Base-by-base conservation (phyloP, 2,888 invertebrate species). In the Macrophya alboannulata region DNA sequence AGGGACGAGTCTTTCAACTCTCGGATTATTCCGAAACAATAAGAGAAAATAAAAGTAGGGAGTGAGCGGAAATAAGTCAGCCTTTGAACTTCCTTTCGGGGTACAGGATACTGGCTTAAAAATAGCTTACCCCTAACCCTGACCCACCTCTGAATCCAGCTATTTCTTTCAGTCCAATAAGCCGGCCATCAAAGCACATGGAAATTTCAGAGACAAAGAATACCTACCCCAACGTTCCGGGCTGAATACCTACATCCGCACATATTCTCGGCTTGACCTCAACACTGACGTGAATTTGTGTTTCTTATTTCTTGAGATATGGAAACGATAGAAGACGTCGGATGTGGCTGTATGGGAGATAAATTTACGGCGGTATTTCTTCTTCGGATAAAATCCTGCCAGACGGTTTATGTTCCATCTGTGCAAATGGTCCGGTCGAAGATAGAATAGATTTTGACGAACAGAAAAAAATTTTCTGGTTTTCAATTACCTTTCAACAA, bases 121-220 rank as follows among this genome's bases (percentile, higher is more conserved):
- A 45, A 74, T 74, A 74, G 72, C 72, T 45, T 25, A 45, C 45
- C 65, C 65, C 17, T 17, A 12, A 55, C 17, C 37, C 37, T 37
- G 4, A 31, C 65, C 51, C 51, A 17, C 51, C 31, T 9, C 68
- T 4, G 25, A 68, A 9, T 21, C 72, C 40, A 71, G 43, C 21
- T 43, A 43, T n/a, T 45, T 74, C 72, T n/a, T 21, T n/a, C 71
- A 17, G 40, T 37, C 31, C 17, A 71, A 40, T 71, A 40, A 71
- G 17, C 71, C 71, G 71, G 25, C n/a, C 31, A n/a, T 71, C 71
- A 17, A 71, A 71, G 37, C 71, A 40, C 17, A 71, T 74, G 72
- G 72, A 74, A n/a, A 62, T 21, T 45, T 74, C 21, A 43, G 21
- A 74, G 45, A 45, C 21, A 74, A 74, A 74, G 45, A 74, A 62